Percentiles rank a stretch among this genome's conserved stretches.
phyloP scores from a whole-genome alignment of 2,113 vertebrate genomes.

The Chelonoidis abingdonii region DNA sequence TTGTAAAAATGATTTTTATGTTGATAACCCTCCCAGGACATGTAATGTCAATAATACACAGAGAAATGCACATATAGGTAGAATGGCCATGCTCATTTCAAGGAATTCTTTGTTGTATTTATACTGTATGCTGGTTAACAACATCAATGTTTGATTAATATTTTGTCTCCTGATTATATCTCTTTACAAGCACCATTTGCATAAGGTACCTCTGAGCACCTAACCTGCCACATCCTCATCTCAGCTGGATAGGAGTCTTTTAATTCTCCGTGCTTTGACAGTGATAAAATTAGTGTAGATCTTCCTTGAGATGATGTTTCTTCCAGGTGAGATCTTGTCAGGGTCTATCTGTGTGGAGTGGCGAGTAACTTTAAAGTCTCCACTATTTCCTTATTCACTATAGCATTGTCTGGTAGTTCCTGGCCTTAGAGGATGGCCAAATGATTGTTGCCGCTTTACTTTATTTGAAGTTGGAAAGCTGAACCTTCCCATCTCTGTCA shows the following conservation, averaged over 20 bases:
- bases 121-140: not conserved
- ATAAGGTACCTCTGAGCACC: not conserved
- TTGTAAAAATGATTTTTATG: not conserved
- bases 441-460: not conserved
- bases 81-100: not conserved
- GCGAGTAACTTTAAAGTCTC: not conserved
- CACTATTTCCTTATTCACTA: not conserved
- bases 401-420: not conserved
- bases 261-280: not conserved
- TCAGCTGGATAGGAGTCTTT: not conserved
- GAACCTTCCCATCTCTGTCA: not conserved
- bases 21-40: slow-evolving; percentile 2
- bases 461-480: not conserved
- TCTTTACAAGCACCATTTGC: not conserved
- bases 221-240: not conserved
- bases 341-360: not conserved
- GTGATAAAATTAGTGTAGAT: not conserved
- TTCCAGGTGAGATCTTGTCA: not conserved
- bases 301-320: not conserved
- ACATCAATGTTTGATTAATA: not conserved
- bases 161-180: not conserved
- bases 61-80: not conserved
- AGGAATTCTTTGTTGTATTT: not conserved
- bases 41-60: slow-evolving; percentile 22
- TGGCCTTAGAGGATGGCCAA: not conserved